Evolutionary conservation across 2,113 vertebrate species (phyloP).

Genomic region (Mesoclemmys tuberculata): DNA sequence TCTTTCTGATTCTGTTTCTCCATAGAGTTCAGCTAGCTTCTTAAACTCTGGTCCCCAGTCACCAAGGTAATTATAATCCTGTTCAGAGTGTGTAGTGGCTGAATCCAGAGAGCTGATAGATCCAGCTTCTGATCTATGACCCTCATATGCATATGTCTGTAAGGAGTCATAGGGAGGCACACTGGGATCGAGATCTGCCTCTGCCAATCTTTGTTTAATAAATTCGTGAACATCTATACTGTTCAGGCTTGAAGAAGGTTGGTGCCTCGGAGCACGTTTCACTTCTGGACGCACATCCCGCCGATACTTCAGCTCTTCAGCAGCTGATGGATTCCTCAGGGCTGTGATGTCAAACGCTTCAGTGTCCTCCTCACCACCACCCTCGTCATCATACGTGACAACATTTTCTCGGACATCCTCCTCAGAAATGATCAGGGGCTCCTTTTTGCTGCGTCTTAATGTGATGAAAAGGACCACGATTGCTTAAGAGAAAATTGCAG

Average conservation of each 20-base stretch:
- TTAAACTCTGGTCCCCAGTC: constrained; percentile 95
- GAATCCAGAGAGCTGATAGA: constrained; percentile 96
- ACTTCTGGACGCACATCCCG: constrained; percentile 90
- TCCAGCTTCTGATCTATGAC: constrained; percentile 90
- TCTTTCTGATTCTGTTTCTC: constrained; percentile 89
- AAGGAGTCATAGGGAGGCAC: constrained; percentile 97
- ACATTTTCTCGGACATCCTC: constrained; percentile 97
- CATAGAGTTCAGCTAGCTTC: constrained; percentile 95
- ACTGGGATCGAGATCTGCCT: constrained; percentile 90
- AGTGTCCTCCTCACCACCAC: constrained; percentile 95
- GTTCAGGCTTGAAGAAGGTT: constrained; percentile 79
- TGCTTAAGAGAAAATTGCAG: constrained; percentile 79
- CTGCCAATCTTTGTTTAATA: constrained; percentile 90
- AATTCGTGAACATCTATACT: constrained; percentile 90
- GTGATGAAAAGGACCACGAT: constrained; percentile 97
- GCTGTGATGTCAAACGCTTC: constrained; percentile 98
- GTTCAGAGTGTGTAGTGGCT: constrained; percentile 84
- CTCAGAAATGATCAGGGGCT: constrained; percentile 94
- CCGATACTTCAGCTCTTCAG: constrained; percentile 92
- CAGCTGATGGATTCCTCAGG: constrained; percentile 90
- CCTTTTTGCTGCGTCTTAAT: constrained; percentile 92
- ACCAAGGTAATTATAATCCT: constrained; percentile 91
- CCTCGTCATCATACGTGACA: constrained; percentile 97
- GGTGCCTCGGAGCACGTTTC: constrained; percentile 71
- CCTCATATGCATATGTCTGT: constrained; percentile 97